Evolutionary conservation across 2,888 invertebrate species (phyloP).

Genomic region (Malthinus flaveolus): DNA sequence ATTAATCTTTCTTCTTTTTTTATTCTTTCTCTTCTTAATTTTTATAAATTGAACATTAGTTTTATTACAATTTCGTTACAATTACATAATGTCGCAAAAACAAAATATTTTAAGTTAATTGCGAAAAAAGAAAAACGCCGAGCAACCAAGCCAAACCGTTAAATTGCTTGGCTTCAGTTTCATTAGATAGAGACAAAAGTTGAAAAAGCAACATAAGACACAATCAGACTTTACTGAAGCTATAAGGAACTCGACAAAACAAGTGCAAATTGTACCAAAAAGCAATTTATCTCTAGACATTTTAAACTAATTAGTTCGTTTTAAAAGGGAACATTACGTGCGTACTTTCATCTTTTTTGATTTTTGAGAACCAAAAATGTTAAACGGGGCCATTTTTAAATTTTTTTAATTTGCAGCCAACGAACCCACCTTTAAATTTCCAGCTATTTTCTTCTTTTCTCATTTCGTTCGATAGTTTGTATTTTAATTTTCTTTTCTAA

Average conservation of each 20-base stretch:
- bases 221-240: conserved; percentile 12
- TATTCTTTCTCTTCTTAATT: too few relatives aligned
- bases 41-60: conserved; percentile 1
- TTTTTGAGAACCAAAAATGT: background rate
- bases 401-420: background rate
- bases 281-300: conserved; percentile 14
- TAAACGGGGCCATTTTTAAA: background rate
- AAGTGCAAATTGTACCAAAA: conserved; percentile 20
- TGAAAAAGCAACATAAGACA: conserved; percentile 19
- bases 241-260: conserved; percentile 15
- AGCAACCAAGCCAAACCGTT: conserved; percentile 21
- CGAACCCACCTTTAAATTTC: too few relatives aligned
- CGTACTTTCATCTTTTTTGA: background rate
- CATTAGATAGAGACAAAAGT: conserved; percentile 21
- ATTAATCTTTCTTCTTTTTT: too few relatives aligned
- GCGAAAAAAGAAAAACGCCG: conserved; percentile 18
- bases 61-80: conserved; percentile 21
- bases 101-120: conserved; percentile 28
- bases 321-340: background rate
- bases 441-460: background rate
- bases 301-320: conserved; percentile 7
- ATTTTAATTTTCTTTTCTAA: background rate
- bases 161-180: conserved; percentile 24
- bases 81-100: conserved; percentile 23
- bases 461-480: background rate